Evolutionary conservation across 2,888 invertebrate species (phyloP), one percentile per base, ranked within the genome.

Genomic region (Melanargia galathea): DNA sequence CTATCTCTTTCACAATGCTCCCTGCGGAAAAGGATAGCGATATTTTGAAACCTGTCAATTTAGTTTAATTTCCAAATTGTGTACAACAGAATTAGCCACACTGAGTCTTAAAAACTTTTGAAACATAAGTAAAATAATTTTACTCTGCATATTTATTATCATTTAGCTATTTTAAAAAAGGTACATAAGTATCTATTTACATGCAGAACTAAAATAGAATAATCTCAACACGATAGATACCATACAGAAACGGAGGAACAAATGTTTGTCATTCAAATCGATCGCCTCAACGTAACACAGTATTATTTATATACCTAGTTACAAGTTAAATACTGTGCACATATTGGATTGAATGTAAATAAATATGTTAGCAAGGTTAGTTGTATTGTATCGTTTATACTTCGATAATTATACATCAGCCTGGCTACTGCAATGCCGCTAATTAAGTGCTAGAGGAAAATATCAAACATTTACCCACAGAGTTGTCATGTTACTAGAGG

Each of bases 291-390:
- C 18, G 30, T 45, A 30, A 57, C 43, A 45, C 20, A 45, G 26
- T 22, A 22, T 22, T 45, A 30, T 18, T 8, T 26, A 30, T 24
- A 46, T 46, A 18, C 16, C 7, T 43, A 22, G 2, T 8, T 43
- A 40, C 45, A 43, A 26, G 26, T 65, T 65, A 63, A 66, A 65
- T 65, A 66, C 18, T 35, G 61, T 56, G 60, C 60, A 63, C 66
- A 58, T 62, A 71, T 67, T 70, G 64, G 60, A 71, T 69, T 70
- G 65, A 66, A 71, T 70, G 68, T 68, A 70, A 73, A 80, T 82
- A 84, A 83, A 82, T 84, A 83, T 79, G 75, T 77, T 73, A 71
- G 78, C 87, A 86, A 87, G 86, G 87, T 86, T 84, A 84, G 71
- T 73, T 79, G 76, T 75, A 74, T 73, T 79, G 76, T 75, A 74